Evolutionary conservation across 2,113 vertebrate species (phyloP).

Genomic region (Pelvicachromis taeniatus): DNA sequence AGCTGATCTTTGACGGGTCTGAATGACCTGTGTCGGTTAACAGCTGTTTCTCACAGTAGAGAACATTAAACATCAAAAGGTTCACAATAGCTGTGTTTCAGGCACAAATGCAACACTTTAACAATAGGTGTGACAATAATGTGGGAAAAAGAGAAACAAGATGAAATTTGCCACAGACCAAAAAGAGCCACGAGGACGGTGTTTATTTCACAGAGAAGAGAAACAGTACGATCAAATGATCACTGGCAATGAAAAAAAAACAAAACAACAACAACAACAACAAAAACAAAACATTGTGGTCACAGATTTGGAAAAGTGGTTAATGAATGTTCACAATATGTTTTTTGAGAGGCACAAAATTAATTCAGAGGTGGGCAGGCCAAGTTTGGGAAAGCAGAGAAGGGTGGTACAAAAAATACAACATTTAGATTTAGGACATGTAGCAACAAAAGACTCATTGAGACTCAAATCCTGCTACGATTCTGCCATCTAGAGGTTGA

Average conservation of each 20-base stretch:
- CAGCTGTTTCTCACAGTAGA: background rate
- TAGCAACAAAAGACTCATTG: background rate
- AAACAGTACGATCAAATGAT: background rate
- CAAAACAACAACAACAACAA: no score
- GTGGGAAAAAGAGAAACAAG: background rate
- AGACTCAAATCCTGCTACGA: background rate
- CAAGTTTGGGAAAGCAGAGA: background rate
- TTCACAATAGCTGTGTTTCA: background rate
- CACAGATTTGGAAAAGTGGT: conserved; percentile 32
- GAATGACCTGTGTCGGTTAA: background rate
- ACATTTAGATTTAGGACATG: background rate
- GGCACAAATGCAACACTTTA: background rate
- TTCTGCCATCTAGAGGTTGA: conserved; percentile 9
- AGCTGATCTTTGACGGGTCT: background rate
- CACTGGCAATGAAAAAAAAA: background rate
- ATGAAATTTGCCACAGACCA: background rate
- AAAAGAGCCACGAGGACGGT: background rate
- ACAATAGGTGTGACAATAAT: background rate
- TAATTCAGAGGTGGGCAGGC: background rate
- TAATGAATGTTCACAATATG: background rate
- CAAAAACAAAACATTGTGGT: background rate
- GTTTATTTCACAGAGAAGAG: conserved; percentile 31
- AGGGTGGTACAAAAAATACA: background rate
- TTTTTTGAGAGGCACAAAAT: background rate
- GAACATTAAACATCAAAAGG: background rate